These are phyloP conservation scores for Germaria angustata DNA, from an alignment of 2,888 invertebrate species.

Conservation along the genomic window DNA sequence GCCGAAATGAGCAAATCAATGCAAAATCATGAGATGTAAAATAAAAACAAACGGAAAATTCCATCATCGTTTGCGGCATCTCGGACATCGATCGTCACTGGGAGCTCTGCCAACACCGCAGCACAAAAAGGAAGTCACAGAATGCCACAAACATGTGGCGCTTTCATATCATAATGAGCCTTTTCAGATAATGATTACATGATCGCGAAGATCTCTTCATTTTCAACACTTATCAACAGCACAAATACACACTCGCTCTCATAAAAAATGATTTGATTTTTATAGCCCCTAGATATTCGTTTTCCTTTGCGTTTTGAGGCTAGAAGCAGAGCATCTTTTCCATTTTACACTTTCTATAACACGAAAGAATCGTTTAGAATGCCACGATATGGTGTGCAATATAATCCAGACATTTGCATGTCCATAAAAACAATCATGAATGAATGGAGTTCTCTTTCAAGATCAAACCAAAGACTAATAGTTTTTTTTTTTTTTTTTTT, in stretches of 20 bases:
- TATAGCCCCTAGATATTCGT: constrained; percentile 50
- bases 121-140: constrained; percentile 40
- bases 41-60: constrained; percentile 12
- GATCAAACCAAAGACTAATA: background rate
- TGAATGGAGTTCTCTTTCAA: background rate
- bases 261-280: constrained; percentile 60
- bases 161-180: constrained; percentile 62
- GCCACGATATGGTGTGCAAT: background rate
- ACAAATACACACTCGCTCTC: constrained; percentile 2
- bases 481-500: background rate
- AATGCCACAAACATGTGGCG: constrained; percentile 58
- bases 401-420: constrained; percentile 49
- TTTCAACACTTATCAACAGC: constrained; percentile 45
- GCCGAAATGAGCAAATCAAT: constrained; percentile 51
- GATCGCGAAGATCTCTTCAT: constrained; percentile 53
- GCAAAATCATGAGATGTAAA: constrained; percentile 15
- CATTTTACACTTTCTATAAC: background rate
- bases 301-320: background rate
- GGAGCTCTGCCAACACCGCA: constrained; percentile 2
- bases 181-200: constrained; percentile 50
- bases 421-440: constrained; percentile 31
- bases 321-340: constrained; percentile 12
- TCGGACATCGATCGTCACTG: constrained; percentile 41
- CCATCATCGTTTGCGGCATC: constrained; percentile 45
- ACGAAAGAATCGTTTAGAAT: constrained; percentile 23